A percentile compares a stretch with the other conserved stretches of the same genome.
These are phyloP conservation scores for Prosapia bicincta DNA, from an alignment of 2,888 invertebrate genomes.

Conservation along the genomic window DNA sequence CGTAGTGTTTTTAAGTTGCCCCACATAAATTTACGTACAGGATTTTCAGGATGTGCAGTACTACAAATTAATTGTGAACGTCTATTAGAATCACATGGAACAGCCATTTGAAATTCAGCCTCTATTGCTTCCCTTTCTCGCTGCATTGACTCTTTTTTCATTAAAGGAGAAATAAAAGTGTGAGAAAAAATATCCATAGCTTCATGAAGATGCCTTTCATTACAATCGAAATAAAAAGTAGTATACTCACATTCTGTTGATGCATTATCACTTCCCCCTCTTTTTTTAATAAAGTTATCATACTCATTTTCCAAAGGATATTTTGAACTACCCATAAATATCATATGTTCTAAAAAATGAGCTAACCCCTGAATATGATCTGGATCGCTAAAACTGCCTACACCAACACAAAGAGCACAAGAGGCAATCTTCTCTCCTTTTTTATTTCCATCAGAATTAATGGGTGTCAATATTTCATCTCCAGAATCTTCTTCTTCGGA, in stretches of 20 bases:
- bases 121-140: conserved; percentile 86
- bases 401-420: conserved; percentile 69
- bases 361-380: conserved; percentile 72
- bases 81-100: conserved; percentile 69
- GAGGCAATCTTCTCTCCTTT: conserved; percentile 58
- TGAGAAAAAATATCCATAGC: conserved; percentile 85
- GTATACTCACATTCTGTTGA: conserved; percentile 85
- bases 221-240: conserved; percentile 84
- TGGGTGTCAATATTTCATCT: conserved; percentile 31
- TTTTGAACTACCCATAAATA: conserved; percentile 91
- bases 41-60: conserved; percentile 65
- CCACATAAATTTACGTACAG: conserved; percentile 72
- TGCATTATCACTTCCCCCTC: conserved; percentile 80
- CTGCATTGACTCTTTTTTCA: conserved; percentile 80
- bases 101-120: conserved; percentile 83
- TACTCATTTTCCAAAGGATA: conserved; percentile 84
- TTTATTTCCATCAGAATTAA: conserved; percentile 41
- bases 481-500: conserved; percentile 39
- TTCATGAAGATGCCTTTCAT: conserved; percentile 69
- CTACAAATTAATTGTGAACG: conserved; percentile 72
- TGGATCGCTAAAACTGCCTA: conserved; percentile 78
- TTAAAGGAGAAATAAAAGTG: conserved; percentile 81
- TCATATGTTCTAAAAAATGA: conserved; percentile 88
- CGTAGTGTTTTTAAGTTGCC: conserved; percentile 74
- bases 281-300: conserved; percentile 74